Percentiles rank a stretch among this genome's conserved stretches.
These are phyloP conservation scores for Nerophis lumbriciformis DNA, from an alignment of 2,113 vertebrate species.

Conservation along the genomic window DNA sequence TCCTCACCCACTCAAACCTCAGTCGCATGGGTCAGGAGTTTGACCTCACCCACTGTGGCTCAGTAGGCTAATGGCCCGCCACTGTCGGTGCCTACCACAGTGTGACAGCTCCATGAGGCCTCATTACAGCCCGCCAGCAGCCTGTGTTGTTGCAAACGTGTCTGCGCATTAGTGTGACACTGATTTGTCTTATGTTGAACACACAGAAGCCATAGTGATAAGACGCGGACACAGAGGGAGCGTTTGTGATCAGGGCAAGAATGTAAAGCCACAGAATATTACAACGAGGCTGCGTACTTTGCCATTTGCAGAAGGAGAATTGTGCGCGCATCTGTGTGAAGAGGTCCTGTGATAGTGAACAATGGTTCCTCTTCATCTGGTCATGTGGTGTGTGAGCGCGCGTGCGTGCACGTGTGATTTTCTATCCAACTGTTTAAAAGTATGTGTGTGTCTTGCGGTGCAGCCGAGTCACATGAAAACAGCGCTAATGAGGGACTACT, in stretches of 20 bases:
- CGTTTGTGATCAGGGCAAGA: conserved; percentile 42
- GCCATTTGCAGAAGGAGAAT: conserved; percentile 45
- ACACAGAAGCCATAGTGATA: conserved; percentile 12
- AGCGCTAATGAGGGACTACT: conserved; percentile 56
- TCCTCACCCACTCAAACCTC: conserved; percentile 26
- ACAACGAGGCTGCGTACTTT: conserved; percentile 57
- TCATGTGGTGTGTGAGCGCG: conserved; percentile 57
- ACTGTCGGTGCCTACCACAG: conserved; percentile 50
- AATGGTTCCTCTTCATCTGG: conserved; percentile 71
- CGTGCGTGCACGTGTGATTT: conserved; percentile 40
- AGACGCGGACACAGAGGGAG: conserved; percentile 50
- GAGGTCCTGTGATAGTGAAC: conserved; percentile 67
- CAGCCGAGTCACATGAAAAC: conserved; percentile 66
- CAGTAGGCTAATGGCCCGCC: conserved; percentile 60
- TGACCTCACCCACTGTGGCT: conserved; percentile 52
- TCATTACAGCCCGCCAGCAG: conserved; percentile 35
- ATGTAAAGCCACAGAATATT: conserved; percentile 58
- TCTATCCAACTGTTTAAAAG: conserved; percentile 43
- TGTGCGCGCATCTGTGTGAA: conserved; percentile 56
- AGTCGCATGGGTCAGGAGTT: conserved; percentile 46
- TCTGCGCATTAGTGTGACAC: conserved; percentile 31
- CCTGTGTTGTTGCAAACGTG: conserved; percentile 32
- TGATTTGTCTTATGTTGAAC: conserved; percentile 39
- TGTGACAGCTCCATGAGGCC: conserved; percentile 59
- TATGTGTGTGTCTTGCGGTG: conserved; percentile 37